Evolutionary conservation across 1,140 invertebrate genomes (phyloP), one percentile per base, ranked within the genome.

Genomic region (Stegodyphus mimosarum): DNA sequence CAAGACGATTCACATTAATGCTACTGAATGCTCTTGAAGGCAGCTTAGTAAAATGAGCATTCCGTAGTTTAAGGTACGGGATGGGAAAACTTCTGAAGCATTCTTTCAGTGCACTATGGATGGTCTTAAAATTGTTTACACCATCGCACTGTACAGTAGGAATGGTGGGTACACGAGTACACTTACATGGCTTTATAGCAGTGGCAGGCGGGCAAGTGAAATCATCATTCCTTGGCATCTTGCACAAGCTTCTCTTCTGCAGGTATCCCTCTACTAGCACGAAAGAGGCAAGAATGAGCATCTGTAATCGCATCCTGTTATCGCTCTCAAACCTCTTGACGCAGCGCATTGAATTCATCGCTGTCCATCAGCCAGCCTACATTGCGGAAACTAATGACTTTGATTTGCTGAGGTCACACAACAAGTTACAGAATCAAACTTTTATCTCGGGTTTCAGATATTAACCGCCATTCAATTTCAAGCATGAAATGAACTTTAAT

Each of bases 281-380:
- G 55, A 83, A 13, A 7, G 49, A 83, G 3, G 70, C 80, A 33
- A 83, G 55, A 67, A 83, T 66, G 48, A 73, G 49, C 17, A 74
- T 83, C 49, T 63, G 71, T 15, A 83, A 53, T 71, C 66, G 73
- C 80, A 83, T 83, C 49, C 71, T 83, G 55, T 83, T 83, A 81
- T 81, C 78, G 55, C 52, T 60, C 55, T 53, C 53, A 72, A 72
- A 81, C 78, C 70, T 72, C 78, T 81, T 81, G 78, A 81, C 78
- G 33, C 78, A 81, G 78, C 78, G 33, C 69, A 72, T 63, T 63
- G 63, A 18, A 64, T 17, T 60, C 52, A 18, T 81, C 48, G 63
- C 72, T 15, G n/a, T 51, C 49, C 63, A 7, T n/a, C 3, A 7
- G 73, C 33, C 33, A 7, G 52, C 48, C 77, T 53, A 51, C 78